Evolutionary conservation across 1,140 invertebrate species (phyloP).

Genomic region (Drosophila sechellia): DNA sequence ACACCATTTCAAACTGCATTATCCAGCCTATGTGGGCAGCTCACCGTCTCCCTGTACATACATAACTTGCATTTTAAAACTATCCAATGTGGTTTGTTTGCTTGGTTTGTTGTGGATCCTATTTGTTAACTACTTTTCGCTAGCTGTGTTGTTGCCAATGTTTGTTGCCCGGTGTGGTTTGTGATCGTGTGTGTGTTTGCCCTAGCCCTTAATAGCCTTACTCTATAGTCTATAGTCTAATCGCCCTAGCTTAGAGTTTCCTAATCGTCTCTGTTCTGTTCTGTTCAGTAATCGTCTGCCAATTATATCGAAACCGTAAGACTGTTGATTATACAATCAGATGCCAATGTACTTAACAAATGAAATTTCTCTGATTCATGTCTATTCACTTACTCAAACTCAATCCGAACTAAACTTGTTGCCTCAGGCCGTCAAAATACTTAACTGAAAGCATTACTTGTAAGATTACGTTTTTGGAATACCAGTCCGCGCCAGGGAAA

Average conservation of each 20-base stretch:
- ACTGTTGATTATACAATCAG: slow-evolving; percentile 31
- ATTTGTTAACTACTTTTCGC: slow-evolving; percentile 31
- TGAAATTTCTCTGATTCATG: slow-evolving; percentile 72
- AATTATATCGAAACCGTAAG: slow-evolving; percentile 37
- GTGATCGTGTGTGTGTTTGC: slow-evolving; percentile 17
- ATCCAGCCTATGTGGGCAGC: slow-evolving; percentile 19
- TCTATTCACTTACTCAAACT: slow-evolving; percentile 79
- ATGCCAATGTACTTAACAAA: slow-evolving; percentile 69
- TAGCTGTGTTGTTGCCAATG: slow-evolving; percentile 57
- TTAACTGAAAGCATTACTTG: slow-evolving; percentile 76
- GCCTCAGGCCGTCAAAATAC: slow-evolving; percentile 82
- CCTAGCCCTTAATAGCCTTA: slow-evolving; percentile 8
- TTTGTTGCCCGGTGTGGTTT: slow-evolving; percentile 27
- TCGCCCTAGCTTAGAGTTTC: slow-evolving; percentile 31
- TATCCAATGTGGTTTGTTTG: slow-evolving; percentile 50
- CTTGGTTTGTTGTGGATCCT: slow-evolving; percentile 53
- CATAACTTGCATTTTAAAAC: slow-evolving; percentile 38
- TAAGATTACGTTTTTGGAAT: slow-evolving; percentile 79
- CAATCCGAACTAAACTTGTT: slow-evolving; percentile 81
- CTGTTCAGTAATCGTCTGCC: slow-evolving; percentile 42
- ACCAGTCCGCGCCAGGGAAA: slow-evolving; percentile 54
- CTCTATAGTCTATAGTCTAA: background rate
- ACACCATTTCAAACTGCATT: slow-evolving; percentile 44
- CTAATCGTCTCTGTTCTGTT: slow-evolving; percentile 36
- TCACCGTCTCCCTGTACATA: slow-evolving; percentile 11